These are phyloP conservation scores for Zeugodacus cucurbitae DNA, from an alignment of 1,140 invertebrate species.

Conservation along the genomic window DNA sequence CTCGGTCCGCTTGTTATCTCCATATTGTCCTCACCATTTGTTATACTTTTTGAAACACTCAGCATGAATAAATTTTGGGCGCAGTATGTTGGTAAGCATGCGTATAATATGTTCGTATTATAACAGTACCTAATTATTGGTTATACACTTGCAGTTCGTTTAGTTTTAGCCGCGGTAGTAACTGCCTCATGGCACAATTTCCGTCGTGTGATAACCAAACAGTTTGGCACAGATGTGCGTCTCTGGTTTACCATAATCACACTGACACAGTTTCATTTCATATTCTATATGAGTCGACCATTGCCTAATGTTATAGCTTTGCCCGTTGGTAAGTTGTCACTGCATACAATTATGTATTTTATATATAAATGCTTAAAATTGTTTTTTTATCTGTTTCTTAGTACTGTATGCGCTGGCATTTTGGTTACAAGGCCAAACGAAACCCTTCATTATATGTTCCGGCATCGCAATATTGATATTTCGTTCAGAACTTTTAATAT, in stretches of 20 bases:
- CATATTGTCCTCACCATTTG: slow-evolving; percentile 80
- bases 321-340: slow-evolving; percentile 79
- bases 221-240: slow-evolving; percentile 82
- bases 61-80: slow-evolving; percentile 87
- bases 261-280: slow-evolving; percentile 95
- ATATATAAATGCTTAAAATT: neutral
- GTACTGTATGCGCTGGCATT: slow-evolving; percentile 86
- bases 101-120: no score
- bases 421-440: slow-evolving; percentile 84
- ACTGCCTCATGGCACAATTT: slow-evolving; percentile 80
- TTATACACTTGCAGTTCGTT: slow-evolving; percentile 78
- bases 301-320: slow-evolving; percentile 97
- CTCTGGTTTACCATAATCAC: slow-evolving; percentile 88
- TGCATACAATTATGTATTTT: slow-evolving; percentile 51
- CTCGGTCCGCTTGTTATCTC: slow-evolving; percentile 91
- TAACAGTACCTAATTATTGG: no score
- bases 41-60: slow-evolving; percentile 75
- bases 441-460: slow-evolving; percentile 83
- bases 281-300: slow-evolving; percentile 94
- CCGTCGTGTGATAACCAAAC: slow-evolving; percentile 74
- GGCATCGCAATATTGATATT: slow-evolving; percentile 92
- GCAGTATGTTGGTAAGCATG: slow-evolving; percentile 87
- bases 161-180: slow-evolving; percentile 80
- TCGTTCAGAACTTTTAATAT: slow-evolving; percentile 86
- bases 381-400: slow-evolving; percentile 69